Base-by-base conservation (phyloP, 2,888 invertebrate genomes). In the Amiota minor region DNA sequence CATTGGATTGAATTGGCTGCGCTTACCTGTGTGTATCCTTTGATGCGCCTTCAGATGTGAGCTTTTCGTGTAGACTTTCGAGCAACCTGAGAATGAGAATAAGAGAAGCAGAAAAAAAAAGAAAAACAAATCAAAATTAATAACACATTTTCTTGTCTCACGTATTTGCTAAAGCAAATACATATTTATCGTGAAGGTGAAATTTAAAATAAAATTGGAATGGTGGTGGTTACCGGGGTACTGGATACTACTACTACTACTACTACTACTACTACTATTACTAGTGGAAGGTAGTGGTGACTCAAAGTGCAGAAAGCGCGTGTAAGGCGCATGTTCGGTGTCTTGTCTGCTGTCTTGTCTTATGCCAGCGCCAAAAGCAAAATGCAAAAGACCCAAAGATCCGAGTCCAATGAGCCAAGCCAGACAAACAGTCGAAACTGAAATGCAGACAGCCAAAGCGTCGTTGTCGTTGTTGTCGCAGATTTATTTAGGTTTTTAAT, bases 1-100 rank as follows among this genome's bases (percentile, higher is more conserved):
- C 53, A 50, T 50, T n/a, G 53, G 10, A 47, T 8, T 35, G 35
- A 6, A 35, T 35, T 35, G 35, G 14, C 1, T 45, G 0, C 9
- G 88, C 91, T 93, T 92, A 97, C 98, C 98, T 92, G 98, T 98
- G 89, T 98, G 98, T 91, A 98, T 98, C 91, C 98, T 93, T 91
- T 98, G 98, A 91, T 98, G 98, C 79, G 98, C 98, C 92, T 98
- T 98, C 81, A 98, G 92, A 91, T 98, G 98, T 86, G 98, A 98
- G 91, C 98, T 98, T 92, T 98, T 98, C 81, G 98, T 98, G 91
- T 98, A 98, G 80, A 98, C 98, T 92, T 98, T 98, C 86, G 95
- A 93, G 91, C 98, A 98, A 90, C 97, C 98, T 84, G 79, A 2
- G 55, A 65, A 64, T 47, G 14, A 49, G 18, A 23, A 35, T 14